phyloP scores from a whole-genome alignment of 2,113 vertebrate genomes.

The Hippopotamus amphibius region DNA sequence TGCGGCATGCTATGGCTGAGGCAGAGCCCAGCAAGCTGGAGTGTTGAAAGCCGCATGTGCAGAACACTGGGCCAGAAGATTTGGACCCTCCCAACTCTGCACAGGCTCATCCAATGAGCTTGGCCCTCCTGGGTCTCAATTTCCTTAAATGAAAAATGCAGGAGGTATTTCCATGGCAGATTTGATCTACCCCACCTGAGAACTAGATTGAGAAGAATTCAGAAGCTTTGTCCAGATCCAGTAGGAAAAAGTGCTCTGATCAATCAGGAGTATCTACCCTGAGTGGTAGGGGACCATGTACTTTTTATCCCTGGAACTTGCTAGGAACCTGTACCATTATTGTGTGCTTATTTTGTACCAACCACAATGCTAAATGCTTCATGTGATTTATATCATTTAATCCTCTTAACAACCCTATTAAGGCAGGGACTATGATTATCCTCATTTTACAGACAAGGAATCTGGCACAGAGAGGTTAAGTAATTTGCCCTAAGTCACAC shows the following conservation, averaged over 20 bases:
- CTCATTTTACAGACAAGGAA: neutral
- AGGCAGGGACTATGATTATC: neutral
- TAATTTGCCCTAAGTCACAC: neutral
- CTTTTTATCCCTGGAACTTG: neutral
- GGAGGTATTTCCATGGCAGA: neutral
- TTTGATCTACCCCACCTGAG: neutral
- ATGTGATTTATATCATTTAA: neutral
- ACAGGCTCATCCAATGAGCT: neutral
- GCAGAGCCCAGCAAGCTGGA: too few species aligned
- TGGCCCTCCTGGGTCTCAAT: neutral
- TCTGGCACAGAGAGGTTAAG: neutral
- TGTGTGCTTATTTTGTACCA: neutral
- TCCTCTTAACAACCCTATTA: neutral
- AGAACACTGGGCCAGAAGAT: neutral
- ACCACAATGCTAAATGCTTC: neutral
- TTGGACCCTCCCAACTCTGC: neutral
- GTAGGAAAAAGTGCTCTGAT: neutral
- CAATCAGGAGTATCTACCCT: neutral
- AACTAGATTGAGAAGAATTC: neutral
- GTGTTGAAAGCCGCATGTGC: fast-evolving
- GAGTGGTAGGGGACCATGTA: neutral
- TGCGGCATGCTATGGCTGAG: fast-evolving
- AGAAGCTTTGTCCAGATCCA: neutral
- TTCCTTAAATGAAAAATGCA: neutral
- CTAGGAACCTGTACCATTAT: neutral